phyloP scores from a whole-genome alignment of 2,888 invertebrate species.

The Tineola bisselliella region DNA sequence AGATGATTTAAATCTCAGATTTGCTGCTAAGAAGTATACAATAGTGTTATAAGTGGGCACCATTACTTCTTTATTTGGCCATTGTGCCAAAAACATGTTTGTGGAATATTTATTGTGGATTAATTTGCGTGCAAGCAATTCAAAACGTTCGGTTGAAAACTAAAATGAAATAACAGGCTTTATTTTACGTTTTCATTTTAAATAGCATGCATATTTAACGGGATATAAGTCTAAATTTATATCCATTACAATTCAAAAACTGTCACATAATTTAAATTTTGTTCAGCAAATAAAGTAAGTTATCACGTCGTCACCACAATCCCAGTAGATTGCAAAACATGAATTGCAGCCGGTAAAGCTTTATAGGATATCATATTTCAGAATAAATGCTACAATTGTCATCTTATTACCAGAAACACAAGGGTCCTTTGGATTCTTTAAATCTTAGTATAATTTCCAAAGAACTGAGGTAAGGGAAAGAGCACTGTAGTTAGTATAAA shows the following conservation, averaged over 20 bases:
- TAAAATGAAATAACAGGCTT: too few relatives aligned
- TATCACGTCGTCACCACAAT: background rate
- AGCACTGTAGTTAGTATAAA: too few relatives aligned
- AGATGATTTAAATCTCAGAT: conserved; percentile 8
- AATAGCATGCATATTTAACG: too few relatives aligned
- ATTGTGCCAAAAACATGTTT: background rate
- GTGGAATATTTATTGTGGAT: too few relatives aligned
- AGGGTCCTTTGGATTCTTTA: too few relatives aligned
- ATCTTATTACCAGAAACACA: too few relatives aligned
- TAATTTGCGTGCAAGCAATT: too few relatives aligned
- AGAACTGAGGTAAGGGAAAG: too few relatives aligned
- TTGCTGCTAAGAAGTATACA: background rate
- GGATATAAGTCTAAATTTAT: too few relatives aligned
- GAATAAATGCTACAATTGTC: background rate
- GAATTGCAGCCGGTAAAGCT: background rate
- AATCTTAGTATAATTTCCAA: too few relatives aligned
- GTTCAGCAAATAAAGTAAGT: background rate
- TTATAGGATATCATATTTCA: background rate
- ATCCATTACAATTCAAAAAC: background rate
- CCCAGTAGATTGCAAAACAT: background rate
- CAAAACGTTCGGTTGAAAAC: too few relatives aligned
- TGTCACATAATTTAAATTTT: background rate
- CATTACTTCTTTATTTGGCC: background rate
- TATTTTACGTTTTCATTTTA: too few relatives aligned
- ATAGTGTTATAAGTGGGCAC: conserved; percentile 3